Base-by-base conservation (phyloP, 2,888 invertebrate genomes). In the Agrenia bidenticulata region DNA sequence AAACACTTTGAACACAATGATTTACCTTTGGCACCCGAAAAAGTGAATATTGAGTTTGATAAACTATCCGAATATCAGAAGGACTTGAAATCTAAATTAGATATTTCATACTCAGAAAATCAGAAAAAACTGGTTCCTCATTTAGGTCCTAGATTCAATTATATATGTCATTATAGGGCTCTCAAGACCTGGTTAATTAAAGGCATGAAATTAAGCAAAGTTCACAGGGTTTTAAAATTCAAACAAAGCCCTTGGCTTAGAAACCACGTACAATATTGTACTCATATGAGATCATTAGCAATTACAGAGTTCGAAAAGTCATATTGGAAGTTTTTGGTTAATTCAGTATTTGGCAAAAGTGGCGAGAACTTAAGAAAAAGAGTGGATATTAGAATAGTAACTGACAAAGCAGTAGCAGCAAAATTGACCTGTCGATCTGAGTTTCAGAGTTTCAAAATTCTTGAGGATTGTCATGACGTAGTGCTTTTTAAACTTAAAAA, bases 291-390 rank as follows among this genome's bases (percentile, higher is more conserved):
- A 37, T 23, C 56, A 73, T 15, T 50, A 4, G 65, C 70, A 0
- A 41, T 11, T 13, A 50, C 53, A 24, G 17, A 51, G 1, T 67
- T 67, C 59, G 27, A 53, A 42, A 67, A 67, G 21, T 61, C 65
- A n/a, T 58, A 64, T n/a, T 67, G 54, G 54, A 70, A 70, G 27
- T 45, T 66, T 21, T 2, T 65, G 0, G 41, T 56, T 15, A 70
- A 67, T 51, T n/a, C 50, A 0, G 2, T 19, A 21, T 70, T 67
- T 64, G 70, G 67, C 0, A 63, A 64, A 26, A 66, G 53, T 19
- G 53, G 45, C 17, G 61, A 64, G 32, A 63, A 67, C 41, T 27
- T 64, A 1, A 17, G 67, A 0, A 53, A 32, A 21, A 21, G 63
- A 2, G 21, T 15, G 4, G 57, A 54, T 11, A 32, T 70, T 26